Evolutionary conservation across 2,113 vertebrate genomes (phyloP), one percentile per base, ranked within the genome.

Genomic region (Willisornis vidua): DNA sequence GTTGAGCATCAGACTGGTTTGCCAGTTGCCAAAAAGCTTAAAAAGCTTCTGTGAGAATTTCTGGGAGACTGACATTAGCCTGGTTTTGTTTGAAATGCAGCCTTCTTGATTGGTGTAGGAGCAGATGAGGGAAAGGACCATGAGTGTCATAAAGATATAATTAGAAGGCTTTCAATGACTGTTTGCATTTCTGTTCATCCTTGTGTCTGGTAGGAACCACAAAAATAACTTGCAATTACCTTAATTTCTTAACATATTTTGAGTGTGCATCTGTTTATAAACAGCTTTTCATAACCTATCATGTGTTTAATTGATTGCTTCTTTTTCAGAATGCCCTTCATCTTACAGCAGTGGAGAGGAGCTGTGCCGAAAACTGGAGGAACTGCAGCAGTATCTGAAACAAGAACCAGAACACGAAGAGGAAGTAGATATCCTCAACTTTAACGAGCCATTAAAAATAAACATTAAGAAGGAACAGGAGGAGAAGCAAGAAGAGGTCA

Each of bases 381-480:
- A 99, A 51, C 98, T 99, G 63, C 99, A 99, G 97, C 98, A 98
- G 12, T 97, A 99, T 95, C 98, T 99, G 93, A 99, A 99, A 91
- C 98, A 98, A 4, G 99, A 99, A 66, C 98, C 98, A 0, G 99
- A 99, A 90, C 98, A 98, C 0, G 98, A 99, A 26, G 98, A 99
- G 90, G 98, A 99, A 89, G 98, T 99, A 31, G 99, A 99, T 94
- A 93, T 99, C 63, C 93, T 99, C 90, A 98, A 92, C 12, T 97
- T 99, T 7, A 97, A 96, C 0, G 98, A 99, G 61, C 98, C 98
- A 5, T 92, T 98, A 43, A 99, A 98, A 95, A 97, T 98, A 52
- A 98, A 98, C 95, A 98, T 99, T 97, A 99, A 99, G 90, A 98
- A 99, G 85, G 99, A 99, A 67, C 98, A 99, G 87, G 99, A 99